Base-by-base conservation (phyloP, 2,797 vertebrate genomes). In the Eospalax fontanierii region DNA sequence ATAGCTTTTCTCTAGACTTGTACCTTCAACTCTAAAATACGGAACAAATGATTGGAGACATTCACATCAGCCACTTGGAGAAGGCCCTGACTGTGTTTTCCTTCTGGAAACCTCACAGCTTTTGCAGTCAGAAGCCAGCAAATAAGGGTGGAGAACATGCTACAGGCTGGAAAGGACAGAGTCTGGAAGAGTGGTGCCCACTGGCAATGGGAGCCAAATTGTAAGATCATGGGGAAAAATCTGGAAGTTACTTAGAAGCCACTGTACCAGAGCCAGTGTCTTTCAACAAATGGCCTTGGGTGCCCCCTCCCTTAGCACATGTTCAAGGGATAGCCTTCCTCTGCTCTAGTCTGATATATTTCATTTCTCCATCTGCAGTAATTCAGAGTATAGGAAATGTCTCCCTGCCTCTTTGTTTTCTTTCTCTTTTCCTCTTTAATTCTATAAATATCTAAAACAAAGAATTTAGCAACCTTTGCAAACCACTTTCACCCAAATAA, bases 91-190 rank as follows among this genome's bases (percentile, higher is more conserved):
- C 75, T 93, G 33, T 92, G 92, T 87, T 74, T 94, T 85, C 68
- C 65, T 93, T 91, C 93, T 87, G 91, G 30, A 93, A 96, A 91
- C 76, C 89, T 97, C 92, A 91, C 75, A 90, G 40, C 6, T 93
- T 91, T 97, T 94, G 84, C 63, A 88, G 90, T 38, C 71, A 89
- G 73, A 93, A 35, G 38, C 59, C 73, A 95, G 74, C n/a, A 81
- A 87, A 94, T 73, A 71, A 92, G 94, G 89, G 95, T 91, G 96
- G 94, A 78, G 84, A 89, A 33, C 35, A 26, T 14, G 61, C 33
- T 91, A n/a, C 54, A 89, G 81, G 43, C 76, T 82, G 80, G 93
- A 95, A 93, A 81, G 63, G 87, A 76, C 76, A 94, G 66, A 90
- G 83, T 74, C 75, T 87, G 80, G 40, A 74, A 93, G 75, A 90